These are phyloP conservation scores for Caenorhabditis wallacei DNA, from an alignment of 2,888 invertebrate genomes.

Conservation along the genomic window DNA sequence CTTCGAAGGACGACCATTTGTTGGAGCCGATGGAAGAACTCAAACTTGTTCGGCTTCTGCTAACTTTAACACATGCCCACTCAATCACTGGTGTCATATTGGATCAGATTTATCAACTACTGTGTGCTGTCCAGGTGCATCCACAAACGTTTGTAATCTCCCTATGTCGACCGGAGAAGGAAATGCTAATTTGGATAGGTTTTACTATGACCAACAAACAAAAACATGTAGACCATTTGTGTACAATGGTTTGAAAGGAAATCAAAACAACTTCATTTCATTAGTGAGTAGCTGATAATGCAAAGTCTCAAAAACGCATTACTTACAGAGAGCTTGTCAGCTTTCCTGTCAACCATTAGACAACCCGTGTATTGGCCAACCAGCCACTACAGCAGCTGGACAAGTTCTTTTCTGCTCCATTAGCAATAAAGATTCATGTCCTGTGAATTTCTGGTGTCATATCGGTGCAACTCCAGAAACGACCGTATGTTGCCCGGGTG, in stretches of 20 bases:
- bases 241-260: slow-evolving; percentile 82
- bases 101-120: slow-evolving; percentile 80
- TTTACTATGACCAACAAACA: slow-evolving; percentile 78
- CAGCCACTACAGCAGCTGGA: slow-evolving; percentile 81
- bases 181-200: slow-evolving; percentile 80
- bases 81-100: slow-evolving; percentile 82
- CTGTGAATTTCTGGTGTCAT: slow-evolving; percentile 82
- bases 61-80: slow-evolving; percentile 80
- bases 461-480: slow-evolving; percentile 80
- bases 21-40: slow-evolving; percentile 79
- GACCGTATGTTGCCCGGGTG: slow-evolving; percentile 82
- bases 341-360: slow-evolving; percentile 82
- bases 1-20: slow-evolving; percentile 80
- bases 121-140: slow-evolving; percentile 82
- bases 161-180: slow-evolving; percentile 83
- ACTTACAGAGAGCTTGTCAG: slow-evolving; percentile 78
- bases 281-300: slow-evolving; percentile 62
- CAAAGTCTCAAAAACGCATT: slow-evolving; percentile 34
- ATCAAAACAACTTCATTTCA: slow-evolving; percentile 83
- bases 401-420: slow-evolving; percentile 82
- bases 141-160: slow-evolving; percentile 80
- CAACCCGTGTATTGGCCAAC: slow-evolving; percentile 83
- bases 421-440: slow-evolving; percentile 81
- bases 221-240: slow-evolving; percentile 80
- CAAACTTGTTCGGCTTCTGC: slow-evolving; percentile 81